Evolutionary conservation across 2,797 vertebrate species (phyloP).

Genomic region (Microcaecilia unicolor): DNA sequence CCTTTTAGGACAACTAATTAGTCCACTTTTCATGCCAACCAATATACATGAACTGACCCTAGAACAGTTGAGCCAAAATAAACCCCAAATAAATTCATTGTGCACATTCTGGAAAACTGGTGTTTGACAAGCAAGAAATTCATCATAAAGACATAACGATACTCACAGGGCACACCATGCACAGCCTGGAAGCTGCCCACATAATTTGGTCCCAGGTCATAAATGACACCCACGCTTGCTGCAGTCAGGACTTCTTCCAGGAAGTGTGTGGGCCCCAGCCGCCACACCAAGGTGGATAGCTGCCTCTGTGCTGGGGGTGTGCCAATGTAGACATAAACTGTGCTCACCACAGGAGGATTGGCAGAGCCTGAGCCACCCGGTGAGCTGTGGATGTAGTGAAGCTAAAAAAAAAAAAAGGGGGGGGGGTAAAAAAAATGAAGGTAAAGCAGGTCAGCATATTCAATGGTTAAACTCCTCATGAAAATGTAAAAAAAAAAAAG

Average conservation of each 20-base stretch:
- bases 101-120: no score
- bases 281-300: conserved; percentile 83
- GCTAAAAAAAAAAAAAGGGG: conserved; percentile 58
- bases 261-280: conserved; percentile 87
- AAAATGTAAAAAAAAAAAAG: no score
- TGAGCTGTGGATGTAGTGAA: conserved; percentile 88
- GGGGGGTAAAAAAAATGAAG: no score
- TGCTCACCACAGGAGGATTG: conserved; percentile 87
- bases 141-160: conserved; percentile 5
- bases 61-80: no score
- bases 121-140: neutral
- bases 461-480: no score
- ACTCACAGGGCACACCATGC: conserved; percentile 81
- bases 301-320: conserved; percentile 89
- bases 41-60: no score
- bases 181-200: conserved; percentile 93
- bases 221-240: conserved; percentile 73
- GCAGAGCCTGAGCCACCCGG: conserved; percentile 84
- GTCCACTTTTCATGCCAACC: no score
- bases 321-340: conserved; percentile 84
- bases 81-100: no score
- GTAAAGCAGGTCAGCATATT: no score
- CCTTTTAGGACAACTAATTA: no score
- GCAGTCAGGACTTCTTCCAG: conserved; percentile 90
- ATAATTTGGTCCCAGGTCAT: conserved; percentile 86